phyloP scores from a whole-genome alignment of 37 sponge, comb jelly and placozoan species.

The Ianthella basta region DNA sequence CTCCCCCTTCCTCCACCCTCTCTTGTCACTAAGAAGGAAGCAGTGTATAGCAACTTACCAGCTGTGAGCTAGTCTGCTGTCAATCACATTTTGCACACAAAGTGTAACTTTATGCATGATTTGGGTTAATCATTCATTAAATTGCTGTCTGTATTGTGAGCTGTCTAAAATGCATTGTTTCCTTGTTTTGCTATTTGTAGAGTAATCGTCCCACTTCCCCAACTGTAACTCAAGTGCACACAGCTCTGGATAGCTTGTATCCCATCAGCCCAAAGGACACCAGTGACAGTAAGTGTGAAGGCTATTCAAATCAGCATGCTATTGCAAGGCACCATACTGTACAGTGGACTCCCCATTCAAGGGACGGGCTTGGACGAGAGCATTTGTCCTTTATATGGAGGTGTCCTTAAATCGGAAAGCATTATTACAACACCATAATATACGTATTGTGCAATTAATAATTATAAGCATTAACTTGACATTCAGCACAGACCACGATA shows the following conservation, averaged over 20 bases:
- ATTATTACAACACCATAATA: no score
- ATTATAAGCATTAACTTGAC: no score
- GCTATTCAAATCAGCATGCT: no score
- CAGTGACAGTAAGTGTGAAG: slow-evolving; percentile 24
- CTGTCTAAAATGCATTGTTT: not conserved
- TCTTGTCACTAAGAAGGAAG: slow-evolving; percentile 32
- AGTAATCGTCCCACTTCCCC: no score
- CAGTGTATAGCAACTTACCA: slow-evolving; percentile 56
- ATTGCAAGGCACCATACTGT: no score
- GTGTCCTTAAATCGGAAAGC: slow-evolving; percentile 20
- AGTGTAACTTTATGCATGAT: not conserved
- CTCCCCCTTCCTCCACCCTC: slow-evolving; percentile 67
- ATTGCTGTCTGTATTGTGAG: slow-evolving; percentile 14
- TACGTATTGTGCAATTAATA: no score
- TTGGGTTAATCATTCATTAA: not conserved
- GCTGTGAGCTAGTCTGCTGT: slow-evolving; percentile 24
- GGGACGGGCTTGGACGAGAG: slow-evolving; percentile 18
- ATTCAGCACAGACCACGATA: no score
- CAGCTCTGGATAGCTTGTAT: slow-evolving; percentile 40
- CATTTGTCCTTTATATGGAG: slow-evolving; percentile 7
- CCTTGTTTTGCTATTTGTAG: not conserved
- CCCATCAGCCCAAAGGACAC: slow-evolving; percentile 38
- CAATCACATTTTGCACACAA: not conserved
- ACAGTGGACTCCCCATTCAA: not conserved
- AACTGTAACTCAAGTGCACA: no score